Evolutionary conservation across 2,113 vertebrate genomes (phyloP), one percentile per base, ranked within the genome.

Genomic region (Lota lota): DNA sequence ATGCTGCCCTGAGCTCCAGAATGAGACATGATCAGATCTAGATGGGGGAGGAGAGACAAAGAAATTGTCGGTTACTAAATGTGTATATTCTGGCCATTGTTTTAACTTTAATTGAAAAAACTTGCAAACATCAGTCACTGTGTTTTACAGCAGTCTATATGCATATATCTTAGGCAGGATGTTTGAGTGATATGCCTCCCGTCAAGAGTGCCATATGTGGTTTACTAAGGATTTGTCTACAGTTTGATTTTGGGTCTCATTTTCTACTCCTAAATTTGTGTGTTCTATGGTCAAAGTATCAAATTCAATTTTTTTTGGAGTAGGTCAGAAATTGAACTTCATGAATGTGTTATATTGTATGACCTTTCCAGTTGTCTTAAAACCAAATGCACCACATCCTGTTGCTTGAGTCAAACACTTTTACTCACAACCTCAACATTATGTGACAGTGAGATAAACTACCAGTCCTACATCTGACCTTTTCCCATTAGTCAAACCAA

Each of bases 1-100:
- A 93, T 91, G 77, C 90, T 93, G 47, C 93, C 93, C 65, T 93
- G 91, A 71, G 89, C 89, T 82, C 89, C 92, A 59, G 90, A 91
- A 83, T 93, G 93, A 85, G 93, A 93, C 93, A 93, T 94, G 81
- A 74, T 87, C 75, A 73, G 75, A 80, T 83, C 84, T 85, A 21
- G 8, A 76, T 12, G 69, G 56, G 77, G 14, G 78, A 1, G 17
- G 70, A 71, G 60, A 80, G 5, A 70, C 0, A 63, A 2, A 64
- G 18, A 61, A 21, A 61, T 2, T n/a, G 5, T 66, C 15, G 1
- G 20, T 51, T 18, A 12, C 40, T 47, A 47, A 11, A 47, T 12
- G 40, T 47, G 40, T 47, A 47, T 47, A 12, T 47, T 47, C 40
- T 47, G 40, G 12, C 40, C 12, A 47, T 12, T 47, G 40, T 56